Evolutionary conservation across 2,113 vertebrate species (phyloP).

Genomic region (Trogon melanurus): DNA sequence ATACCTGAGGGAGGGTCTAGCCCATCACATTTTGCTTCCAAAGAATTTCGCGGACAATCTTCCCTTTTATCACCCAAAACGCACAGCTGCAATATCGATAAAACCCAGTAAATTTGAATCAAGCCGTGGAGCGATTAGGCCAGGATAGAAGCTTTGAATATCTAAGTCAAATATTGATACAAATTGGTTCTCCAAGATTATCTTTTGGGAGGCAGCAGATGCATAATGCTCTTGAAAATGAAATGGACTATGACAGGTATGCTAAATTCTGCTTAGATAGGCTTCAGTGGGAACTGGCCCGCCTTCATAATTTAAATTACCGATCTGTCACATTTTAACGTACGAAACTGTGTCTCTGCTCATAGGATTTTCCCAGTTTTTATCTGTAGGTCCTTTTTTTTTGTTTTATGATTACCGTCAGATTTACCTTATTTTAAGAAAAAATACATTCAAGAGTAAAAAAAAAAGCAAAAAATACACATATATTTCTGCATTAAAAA

Average conservation of each 20-base stretch:
- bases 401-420: not conserved
- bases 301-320: conserved; percentile 45
- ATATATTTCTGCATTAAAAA: not conserved
- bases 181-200: not conserved
- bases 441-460: not conserved
- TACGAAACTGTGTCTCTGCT: not conserved
- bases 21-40: not conserved
- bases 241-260: conserved; percentile 58
- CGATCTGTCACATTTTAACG: not conserved
- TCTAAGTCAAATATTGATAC: not conserved
- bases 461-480: not conserved
- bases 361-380: not conserved
- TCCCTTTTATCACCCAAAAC: not conserved
- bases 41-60: not conserved
- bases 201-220: conserved; percentile 23
- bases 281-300: conserved; percentile 17
- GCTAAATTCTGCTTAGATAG: conserved; percentile 44
- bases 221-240: not conserved
- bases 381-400: not conserved
- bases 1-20: not conserved
- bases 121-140: not conserved
- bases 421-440: not conserved
- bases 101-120: not conserved
- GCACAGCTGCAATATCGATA: not conserved
- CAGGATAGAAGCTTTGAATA: not conserved